These are phyloP conservation scores for Ophion obscuratus DNA, from an alignment of 2,888 invertebrate species.

Conservation along the genomic window DNA sequence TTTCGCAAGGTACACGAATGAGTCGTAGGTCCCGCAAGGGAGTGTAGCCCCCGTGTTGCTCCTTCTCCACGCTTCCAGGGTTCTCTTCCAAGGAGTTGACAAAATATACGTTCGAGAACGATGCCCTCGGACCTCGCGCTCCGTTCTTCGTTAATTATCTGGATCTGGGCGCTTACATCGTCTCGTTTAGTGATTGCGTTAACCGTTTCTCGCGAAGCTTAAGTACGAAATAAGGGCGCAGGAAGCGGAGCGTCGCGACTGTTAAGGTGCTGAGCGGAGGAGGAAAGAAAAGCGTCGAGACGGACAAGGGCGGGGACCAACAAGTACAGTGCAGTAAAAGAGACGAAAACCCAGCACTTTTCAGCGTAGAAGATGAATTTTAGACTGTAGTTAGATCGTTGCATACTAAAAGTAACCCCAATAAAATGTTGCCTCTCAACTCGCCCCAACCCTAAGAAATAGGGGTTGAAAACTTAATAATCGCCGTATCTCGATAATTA, in stretches of 20 bases:
- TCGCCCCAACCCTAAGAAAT: too few relatives aligned
- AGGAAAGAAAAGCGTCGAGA: neutral
- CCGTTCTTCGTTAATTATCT: conserved; percentile 67
- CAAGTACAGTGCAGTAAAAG: conserved; percentile 1
- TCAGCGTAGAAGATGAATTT: too few relatives aligned
- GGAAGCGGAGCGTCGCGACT: neutral
- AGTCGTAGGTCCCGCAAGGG: conserved; percentile 4
- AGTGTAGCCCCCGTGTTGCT: neutral
- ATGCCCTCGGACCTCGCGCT: conserved; percentile 47
- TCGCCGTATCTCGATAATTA: too few relatives aligned
- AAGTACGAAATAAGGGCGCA: conserved; percentile 20
- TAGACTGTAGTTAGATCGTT: too few relatives aligned
- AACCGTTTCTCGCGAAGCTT: conserved; percentile 61
- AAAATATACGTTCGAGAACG: conserved; percentile 57
- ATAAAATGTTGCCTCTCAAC: too few relatives aligned
- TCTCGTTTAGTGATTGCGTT: conserved; percentile 60
- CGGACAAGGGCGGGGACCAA: conserved; percentile 26
- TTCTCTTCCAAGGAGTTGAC: conserved; percentile 40
- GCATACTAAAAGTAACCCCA: too few relatives aligned
- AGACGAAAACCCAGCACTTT: too few relatives aligned
- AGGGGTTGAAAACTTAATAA: too few relatives aligned
- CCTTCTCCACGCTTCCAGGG: conserved; percentile 4
- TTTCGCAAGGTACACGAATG: conserved; percentile 20
- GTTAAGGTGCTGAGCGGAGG: neutral
- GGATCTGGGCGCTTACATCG: conserved; percentile 43